Percentiles rank a stretch among this genome's conserved stretches.
Evolutionary conservation across 2,797 vertebrate species (phyloP).

Genomic region (Hypotaenidia philippensis): DNA sequence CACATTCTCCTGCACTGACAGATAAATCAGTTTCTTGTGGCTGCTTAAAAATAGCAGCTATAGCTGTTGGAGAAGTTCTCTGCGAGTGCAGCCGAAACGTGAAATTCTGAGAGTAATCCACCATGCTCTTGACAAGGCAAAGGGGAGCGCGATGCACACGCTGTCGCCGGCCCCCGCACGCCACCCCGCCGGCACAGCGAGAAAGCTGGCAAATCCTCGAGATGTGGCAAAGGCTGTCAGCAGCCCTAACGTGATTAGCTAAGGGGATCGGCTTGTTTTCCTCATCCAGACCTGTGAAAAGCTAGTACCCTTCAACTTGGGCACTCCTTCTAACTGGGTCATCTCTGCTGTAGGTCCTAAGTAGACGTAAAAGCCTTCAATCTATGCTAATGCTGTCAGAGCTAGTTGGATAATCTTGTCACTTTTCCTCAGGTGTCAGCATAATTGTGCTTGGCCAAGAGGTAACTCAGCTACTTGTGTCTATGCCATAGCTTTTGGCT

Average conservation of each 20-base stretch:
- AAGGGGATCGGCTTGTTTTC: conserved; percentile 48
- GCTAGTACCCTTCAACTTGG: neutral
- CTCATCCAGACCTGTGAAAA: neutral
- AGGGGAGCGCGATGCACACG: neutral
- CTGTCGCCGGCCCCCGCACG: neutral
- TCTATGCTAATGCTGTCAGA: conserved; percentile 11
- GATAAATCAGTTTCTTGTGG: conserved; percentile 58
- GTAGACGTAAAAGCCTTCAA: conserved; percentile 17
- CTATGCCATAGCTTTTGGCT: neutral
- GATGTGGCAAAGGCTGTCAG: conserved; percentile 22
- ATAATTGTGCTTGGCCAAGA: conserved; percentile 58
- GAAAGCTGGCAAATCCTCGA: conserved; percentile 33
- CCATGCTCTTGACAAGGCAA: neutral
- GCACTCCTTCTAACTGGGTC: conserved; percentile 58
- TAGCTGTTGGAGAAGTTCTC: conserved; percentile 43
- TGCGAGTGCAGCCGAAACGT: neutral
- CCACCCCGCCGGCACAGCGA: conserved; percentile 8
- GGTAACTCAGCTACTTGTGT: conserved; percentile 6
- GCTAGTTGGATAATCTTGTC: neutral
- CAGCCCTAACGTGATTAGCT: conserved; percentile 59
- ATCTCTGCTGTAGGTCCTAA: conserved; percentile 46
- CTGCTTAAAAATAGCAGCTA: conserved; percentile 58
- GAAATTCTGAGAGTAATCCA: conserved; percentile 23
- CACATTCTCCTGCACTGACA: conserved; percentile 66
- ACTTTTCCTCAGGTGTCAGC: conserved; percentile 35